Conservation (phyloP, 2,888 invertebrate species). For the Drosophila mimica region DNA sequence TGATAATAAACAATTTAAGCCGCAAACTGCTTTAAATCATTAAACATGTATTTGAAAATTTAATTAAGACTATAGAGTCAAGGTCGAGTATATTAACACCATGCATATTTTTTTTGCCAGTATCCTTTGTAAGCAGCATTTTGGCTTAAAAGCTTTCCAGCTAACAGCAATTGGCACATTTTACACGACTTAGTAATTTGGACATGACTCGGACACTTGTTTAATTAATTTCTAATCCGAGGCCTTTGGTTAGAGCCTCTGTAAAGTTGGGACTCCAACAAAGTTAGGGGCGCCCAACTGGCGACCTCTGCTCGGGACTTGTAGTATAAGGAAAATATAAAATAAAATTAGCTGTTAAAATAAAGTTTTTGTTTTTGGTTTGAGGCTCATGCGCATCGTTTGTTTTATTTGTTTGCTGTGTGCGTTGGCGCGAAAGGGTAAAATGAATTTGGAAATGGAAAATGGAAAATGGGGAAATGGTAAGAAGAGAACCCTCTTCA, state of each 20-base stretch:
- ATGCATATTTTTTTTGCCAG: neutral
- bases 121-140: neutral
- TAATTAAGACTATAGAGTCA: neutral
- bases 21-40: neutral
- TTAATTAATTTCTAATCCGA: constrained; percentile 50
- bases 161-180: constrained; percentile 7
- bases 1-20: neutral
- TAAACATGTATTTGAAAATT: neutral
- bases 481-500: constrained; percentile 63
- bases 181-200: neutral
- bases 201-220: constrained; percentile 23
- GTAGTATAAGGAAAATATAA: neutral
- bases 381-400: constrained; percentile 50
- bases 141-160: neutral
- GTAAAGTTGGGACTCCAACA: neutral
- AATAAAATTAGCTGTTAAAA: constrained; percentile 16
- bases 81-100: neutral
- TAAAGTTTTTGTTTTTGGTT: constrained; percentile 30
- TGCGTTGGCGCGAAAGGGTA: constrained; percentile 2
- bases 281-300: constrained; percentile 23
- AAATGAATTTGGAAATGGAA: neutral
- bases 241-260: constrained; percentile 1
- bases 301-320: constrained; percentile 21
- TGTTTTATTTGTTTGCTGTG: constrained; percentile 66
- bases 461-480: neutral